Evolutionary conservation across 2,888 invertebrate genomes (phyloP).

Genomic region (Drosophila yooni): DNA sequence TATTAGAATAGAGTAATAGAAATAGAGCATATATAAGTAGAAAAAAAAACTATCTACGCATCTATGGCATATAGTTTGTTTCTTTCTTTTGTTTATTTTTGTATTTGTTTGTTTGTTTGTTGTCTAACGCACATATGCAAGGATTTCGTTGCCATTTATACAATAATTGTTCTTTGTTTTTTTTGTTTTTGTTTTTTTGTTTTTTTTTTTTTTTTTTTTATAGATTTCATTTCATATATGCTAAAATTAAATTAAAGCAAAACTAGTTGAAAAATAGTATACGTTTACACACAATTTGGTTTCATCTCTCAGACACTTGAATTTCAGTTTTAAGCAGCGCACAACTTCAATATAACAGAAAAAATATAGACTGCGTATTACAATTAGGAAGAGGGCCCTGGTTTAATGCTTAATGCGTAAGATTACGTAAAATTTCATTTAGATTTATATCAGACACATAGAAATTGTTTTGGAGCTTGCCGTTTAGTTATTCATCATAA

Average conservation of each 20-base stretch:
- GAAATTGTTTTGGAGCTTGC: conserved; percentile 49
- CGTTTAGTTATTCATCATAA: conserved; percentile 44
- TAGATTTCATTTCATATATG: conserved; percentile 56
- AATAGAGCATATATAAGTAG: conserved; percentile 55
- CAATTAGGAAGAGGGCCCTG: conserved; percentile 54
- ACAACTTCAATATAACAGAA: conserved; percentile 60
- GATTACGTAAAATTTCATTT: conserved; percentile 48
- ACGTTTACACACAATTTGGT: conserved; percentile 80
- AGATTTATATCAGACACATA: conserved; percentile 56
- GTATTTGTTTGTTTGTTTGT: conserved; percentile 44
- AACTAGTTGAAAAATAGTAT: conserved; percentile 78
- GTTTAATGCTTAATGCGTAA: conserved; percentile 42
- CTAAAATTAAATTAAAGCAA: conserved; percentile 77
- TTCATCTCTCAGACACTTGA: conserved; percentile 76
- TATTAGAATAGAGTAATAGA: conserved; percentile 51
- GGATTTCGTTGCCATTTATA: conserved; percentile 74
- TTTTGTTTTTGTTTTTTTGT: conserved; percentile 9
- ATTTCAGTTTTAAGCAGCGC: conserved; percentile 69
- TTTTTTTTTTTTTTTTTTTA: conserved; percentile 25
- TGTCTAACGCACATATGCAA: conserved; percentile 61
- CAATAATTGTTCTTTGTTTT: conserved; percentile 48
- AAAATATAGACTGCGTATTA: conserved; percentile 46
- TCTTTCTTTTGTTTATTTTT: conserved; percentile 17
- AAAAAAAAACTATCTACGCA: conserved; percentile 53
- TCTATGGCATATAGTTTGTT: conserved; percentile 55